Percentiles rank a stretch among this genome's conserved stretches.
These are phyloP conservation scores for Geococcyx californianus DNA, from an alignment of 2,113 vertebrate genomes.

Conservation along the genomic window DNA sequence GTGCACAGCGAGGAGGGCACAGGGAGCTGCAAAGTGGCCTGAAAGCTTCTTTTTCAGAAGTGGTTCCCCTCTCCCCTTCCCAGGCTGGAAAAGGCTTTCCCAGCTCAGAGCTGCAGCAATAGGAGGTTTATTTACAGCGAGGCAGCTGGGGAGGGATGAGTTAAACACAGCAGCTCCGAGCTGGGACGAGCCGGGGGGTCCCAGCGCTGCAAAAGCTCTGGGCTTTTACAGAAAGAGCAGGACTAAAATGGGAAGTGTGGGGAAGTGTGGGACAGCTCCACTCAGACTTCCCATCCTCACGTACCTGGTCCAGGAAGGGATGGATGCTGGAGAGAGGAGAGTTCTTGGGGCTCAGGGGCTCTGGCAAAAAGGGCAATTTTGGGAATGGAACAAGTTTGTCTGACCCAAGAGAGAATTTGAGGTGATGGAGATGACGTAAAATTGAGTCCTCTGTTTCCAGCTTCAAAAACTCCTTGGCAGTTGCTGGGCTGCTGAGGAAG, in stretches of 20 bases:
- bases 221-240: neutral
- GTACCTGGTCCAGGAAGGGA: neutral
- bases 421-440: neutral
- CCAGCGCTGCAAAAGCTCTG: neutral
- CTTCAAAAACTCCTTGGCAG: neutral
- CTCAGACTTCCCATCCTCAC: neutral
- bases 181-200: neutral
- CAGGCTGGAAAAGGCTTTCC: neutral
- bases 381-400: neutral
- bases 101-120: neutral
- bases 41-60: neutral
- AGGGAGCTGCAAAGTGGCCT: neutral
- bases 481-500: neutral
- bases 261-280: neutral
- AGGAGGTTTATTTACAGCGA: neutral
- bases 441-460: neutral
- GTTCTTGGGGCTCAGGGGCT: neutral
- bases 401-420: neutral
- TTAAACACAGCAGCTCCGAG: neutral
- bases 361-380: neutral
- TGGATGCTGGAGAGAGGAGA: neutral
- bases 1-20: rapidly evolving
- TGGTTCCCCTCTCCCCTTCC: neutral
- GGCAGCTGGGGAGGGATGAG: neutral
- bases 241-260: neutral